phyloP scores from a whole-genome alignment of 2,113 vertebrate genomes.

The Phasianus colchicus region DNA sequence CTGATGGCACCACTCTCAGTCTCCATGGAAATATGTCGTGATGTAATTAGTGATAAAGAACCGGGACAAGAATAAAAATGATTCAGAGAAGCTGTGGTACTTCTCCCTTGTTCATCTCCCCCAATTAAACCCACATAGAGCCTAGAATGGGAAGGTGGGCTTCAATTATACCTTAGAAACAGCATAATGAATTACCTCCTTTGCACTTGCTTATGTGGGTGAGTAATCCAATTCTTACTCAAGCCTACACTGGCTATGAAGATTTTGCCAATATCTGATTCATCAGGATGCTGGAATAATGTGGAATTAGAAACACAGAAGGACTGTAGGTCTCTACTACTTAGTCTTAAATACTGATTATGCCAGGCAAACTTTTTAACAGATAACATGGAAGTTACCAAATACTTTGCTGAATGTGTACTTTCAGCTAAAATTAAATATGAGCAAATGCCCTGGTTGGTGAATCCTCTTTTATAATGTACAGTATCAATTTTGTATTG shows the following conservation, averaged over 20 bases:
- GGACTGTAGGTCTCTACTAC: background rate
- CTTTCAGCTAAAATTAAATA: background rate
- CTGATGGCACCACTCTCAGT: background rate
- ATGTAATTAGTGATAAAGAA: slow-evolving; percentile 40
- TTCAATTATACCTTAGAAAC: slow-evolving; percentile 39
- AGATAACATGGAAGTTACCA: background rate
- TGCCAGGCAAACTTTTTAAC: background rate
- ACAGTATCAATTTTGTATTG: background rate
- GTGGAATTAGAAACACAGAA: background rate
- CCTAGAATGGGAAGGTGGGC: background rate
- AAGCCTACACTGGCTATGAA: background rate
- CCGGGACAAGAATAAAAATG: slow-evolving; percentile 31
- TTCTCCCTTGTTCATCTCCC: slow-evolving; percentile 1
- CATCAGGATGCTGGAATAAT: background rate
- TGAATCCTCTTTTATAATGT: background rate
- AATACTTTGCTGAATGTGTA: background rate
- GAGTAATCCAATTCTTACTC: slow-evolving; percentile 45
- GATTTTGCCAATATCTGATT: slow-evolving; percentile 27
- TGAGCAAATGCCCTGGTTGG: background rate
- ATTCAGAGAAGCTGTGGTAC: slow-evolving; percentile 47
- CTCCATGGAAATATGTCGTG: slow-evolving; percentile 43
- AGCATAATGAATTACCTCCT: slow-evolving; percentile 25
- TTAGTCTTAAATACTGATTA: background rate
- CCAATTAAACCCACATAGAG: slow-evolving; percentile 55
- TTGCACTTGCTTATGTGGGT: slow-evolving; percentile 27